Conservation (phyloP, 2,888 invertebrate species). For the Liodrosophila aerea region DNA sequence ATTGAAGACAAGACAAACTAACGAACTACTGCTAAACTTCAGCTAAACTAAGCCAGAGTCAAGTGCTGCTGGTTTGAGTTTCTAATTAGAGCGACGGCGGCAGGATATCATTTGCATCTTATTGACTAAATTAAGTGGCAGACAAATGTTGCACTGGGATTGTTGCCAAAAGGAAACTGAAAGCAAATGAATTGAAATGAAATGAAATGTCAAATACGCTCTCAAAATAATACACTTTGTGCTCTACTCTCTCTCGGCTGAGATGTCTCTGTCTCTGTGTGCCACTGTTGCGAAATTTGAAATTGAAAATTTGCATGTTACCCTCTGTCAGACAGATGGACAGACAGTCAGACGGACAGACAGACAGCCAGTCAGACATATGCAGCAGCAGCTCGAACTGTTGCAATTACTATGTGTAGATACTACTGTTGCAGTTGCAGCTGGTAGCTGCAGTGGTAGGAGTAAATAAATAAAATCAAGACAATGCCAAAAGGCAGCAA, state of each 20-base stretch:
- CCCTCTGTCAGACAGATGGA: not conserved
- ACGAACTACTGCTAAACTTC: slow-evolving; percentile 27
- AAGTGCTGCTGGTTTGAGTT: not conserved
- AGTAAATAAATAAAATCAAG: slow-evolving; percentile 67
- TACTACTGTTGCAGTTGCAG: slow-evolving; percentile 69
- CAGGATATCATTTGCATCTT: slow-evolving; percentile 68
- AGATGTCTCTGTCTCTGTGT: slow-evolving; percentile 15
- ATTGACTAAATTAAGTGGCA: slow-evolving; percentile 74
- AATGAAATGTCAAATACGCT: slow-evolving; percentile 35
- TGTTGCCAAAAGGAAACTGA: slow-evolving; percentile 33
- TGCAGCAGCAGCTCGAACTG: slow-evolving; percentile 42
- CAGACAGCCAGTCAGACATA: slow-evolving; percentile 19
- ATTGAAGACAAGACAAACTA: slow-evolving; percentile 41
- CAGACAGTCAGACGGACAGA: slow-evolving; percentile 13
- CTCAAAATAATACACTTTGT: slow-evolving; percentile 5
- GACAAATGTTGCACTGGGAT: slow-evolving; percentile 41
- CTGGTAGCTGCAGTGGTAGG: slow-evolving; percentile 9
- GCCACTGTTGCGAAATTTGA: slow-evolving; percentile 29
- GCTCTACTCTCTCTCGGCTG: not conserved
- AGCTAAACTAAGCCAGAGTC: not conserved
- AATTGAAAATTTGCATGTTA: slow-evolving; percentile 56
- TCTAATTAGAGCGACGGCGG: slow-evolving; percentile 45
- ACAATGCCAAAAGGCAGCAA: slow-evolving; percentile 43
- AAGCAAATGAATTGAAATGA: slow-evolving; percentile 53
- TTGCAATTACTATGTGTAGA: slow-evolving; percentile 65